Conservation (phyloP, 2,888 invertebrate genomes). For the Lagria hirta region DNA sequence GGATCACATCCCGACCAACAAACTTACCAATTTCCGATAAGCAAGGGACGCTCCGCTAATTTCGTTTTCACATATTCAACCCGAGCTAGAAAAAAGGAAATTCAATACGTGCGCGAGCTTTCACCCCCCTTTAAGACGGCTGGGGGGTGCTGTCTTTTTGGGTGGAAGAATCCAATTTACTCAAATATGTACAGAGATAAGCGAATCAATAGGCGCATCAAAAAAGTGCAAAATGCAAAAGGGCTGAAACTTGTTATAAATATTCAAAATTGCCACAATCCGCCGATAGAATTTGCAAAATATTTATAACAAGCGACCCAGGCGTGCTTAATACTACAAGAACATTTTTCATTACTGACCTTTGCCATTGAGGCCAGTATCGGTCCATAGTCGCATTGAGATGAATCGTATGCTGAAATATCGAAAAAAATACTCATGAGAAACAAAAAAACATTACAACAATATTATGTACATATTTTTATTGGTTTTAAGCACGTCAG, state of each 20-base stretch:
- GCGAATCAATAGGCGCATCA: background rate
- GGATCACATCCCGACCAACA: slow-evolving; percentile 23
- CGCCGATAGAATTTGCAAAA: slow-evolving; percentile 2
- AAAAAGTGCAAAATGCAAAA: background rate
- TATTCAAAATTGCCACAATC: background rate
- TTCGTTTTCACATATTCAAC: slow-evolving; percentile 28
- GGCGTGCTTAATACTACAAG: slow-evolving; percentile 45
- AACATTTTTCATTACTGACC: slow-evolving; percentile 53
- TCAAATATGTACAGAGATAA: too few relatives aligned
- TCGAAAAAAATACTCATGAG: slow-evolving; percentile 47
- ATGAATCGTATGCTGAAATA: slow-evolving; percentile 56
- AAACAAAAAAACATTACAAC: slow-evolving; percentile 27
- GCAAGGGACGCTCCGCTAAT: slow-evolving; percentile 27
- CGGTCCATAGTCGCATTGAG: slow-evolving; percentile 57
- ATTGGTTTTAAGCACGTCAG: slow-evolving; percentile 44
- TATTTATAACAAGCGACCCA: slow-evolving; percentile 36
- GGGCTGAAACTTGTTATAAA: slow-evolving; percentile 23
- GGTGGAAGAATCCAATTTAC: too few relatives aligned
- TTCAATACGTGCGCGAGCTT: slow-evolving; percentile 22
- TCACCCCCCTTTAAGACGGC: too few relatives aligned
- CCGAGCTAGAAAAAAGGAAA: slow-evolving; percentile 15
- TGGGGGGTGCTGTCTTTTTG: too few relatives aligned
- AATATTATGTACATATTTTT: too few relatives aligned
- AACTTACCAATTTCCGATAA: slow-evolving; percentile 28
- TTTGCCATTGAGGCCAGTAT: slow-evolving; percentile 57